Percentiles rank a stretch among this genome's conserved stretches.
Evolutionary conservation across 2,797 vertebrate genomes (phyloP).

Genomic region (Chiloscyllium punctatum): DNA sequence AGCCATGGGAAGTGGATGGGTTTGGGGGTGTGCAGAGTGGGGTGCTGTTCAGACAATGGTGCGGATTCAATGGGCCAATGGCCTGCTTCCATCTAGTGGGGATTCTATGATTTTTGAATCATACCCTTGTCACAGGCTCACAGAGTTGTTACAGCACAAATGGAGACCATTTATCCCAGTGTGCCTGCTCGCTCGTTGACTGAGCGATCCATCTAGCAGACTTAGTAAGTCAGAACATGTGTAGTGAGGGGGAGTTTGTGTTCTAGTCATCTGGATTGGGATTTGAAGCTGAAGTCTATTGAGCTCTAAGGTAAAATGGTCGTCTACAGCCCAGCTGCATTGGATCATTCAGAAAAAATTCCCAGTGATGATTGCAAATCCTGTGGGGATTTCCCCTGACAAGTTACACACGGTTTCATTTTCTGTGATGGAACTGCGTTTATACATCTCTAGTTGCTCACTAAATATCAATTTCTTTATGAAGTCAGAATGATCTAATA

Average conservation of each 20-base stretch:
- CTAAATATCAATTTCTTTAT: background rate
- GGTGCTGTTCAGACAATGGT: too few relatives aligned
- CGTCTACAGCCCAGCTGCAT: background rate
- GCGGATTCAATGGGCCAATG: too few relatives aligned
- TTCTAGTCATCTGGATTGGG: background rate
- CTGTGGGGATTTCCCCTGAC: background rate
- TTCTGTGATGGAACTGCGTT: background rate
- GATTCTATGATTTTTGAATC: too few relatives aligned
- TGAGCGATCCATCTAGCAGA: too few relatives aligned
- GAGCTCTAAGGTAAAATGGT: background rate
- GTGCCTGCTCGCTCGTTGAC: too few relatives aligned
- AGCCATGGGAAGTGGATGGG: too few relatives aligned
- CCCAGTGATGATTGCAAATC: background rate
- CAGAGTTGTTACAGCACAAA: too few relatives aligned
- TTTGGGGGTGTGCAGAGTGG: too few relatives aligned
- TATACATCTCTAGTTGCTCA: background rate
- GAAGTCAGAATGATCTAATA: background rate
- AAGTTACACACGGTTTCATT: background rate
- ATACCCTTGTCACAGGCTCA: too few relatives aligned
- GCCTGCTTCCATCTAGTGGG: too few relatives aligned
- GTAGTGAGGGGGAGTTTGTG: background rate
- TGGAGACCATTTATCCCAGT: too few relatives aligned
- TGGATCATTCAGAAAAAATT: background rate
- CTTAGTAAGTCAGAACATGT: background rate
- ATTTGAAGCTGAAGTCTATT: background rate